These are phyloP conservation scores for Caenorhabditis sp. DNA, from an alignment of 2,888 invertebrate genomes.

Conservation along the genomic window DNA sequence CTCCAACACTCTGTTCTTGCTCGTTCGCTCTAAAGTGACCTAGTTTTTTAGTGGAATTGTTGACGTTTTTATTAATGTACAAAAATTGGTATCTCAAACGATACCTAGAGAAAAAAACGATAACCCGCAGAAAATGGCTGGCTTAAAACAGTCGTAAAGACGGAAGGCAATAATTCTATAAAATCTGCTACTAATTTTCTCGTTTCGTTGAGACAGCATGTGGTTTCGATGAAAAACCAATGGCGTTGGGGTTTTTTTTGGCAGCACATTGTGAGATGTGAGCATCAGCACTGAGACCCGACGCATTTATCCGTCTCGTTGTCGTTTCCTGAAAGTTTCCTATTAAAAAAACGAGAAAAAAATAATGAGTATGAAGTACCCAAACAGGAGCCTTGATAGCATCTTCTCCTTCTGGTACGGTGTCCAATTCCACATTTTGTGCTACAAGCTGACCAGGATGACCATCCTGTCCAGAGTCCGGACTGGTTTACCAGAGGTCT, in stretches of 20 bases:
- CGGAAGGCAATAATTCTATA: slow-evolving; percentile 31
- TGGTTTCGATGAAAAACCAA: slow-evolving; percentile 46
- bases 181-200: slow-evolving; percentile 51
- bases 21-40: no score
- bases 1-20: no score
- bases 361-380: slow-evolving; percentile 10
- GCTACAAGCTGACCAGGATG: slow-evolving; percentile 53
- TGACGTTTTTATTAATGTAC: slow-evolving; percentile 22
- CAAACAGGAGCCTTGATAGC: slow-evolving; percentile 53
- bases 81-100: slow-evolving; percentile 15
- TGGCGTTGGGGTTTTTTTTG: slow-evolving; percentile 15
- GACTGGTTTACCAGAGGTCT: slow-evolving; percentile 18
- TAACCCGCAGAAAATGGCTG: slow-evolving; percentile 43
- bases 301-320: slow-evolving; percentile 45
- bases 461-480: slow-evolving; percentile 58
- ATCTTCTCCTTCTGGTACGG: slow-evolving; percentile 48
- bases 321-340: slow-evolving; percentile 34
- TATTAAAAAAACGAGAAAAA: neutral
- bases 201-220: slow-evolving; percentile 35
- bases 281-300: slow-evolving; percentile 38
- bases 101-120: slow-evolving; percentile 19
- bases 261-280: slow-evolving; percentile 9
- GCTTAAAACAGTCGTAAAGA: slow-evolving; percentile 42
- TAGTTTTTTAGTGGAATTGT: slow-evolving; percentile 1
- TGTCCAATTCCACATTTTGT: slow-evolving; percentile 55